Evolutionary conservation across 1,140 invertebrate species (phyloP), one percentile per base, ranked within the genome.

Genomic region (Meloidogyne hapla): DNA sequence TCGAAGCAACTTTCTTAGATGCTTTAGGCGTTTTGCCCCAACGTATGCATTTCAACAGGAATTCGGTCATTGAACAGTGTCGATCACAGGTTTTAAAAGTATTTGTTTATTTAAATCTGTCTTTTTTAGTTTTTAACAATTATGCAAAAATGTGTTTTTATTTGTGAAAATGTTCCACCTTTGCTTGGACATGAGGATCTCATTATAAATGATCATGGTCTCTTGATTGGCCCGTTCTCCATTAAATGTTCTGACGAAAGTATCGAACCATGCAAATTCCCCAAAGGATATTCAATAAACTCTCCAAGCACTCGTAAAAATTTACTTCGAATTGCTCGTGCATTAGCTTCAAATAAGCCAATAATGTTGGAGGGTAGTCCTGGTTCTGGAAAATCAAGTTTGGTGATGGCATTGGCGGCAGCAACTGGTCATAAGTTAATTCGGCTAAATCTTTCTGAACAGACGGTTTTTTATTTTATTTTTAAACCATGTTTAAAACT

Each of bases 381-480:
- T 2, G 95, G 97, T 4, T 95, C 98, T 56, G 97, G 97, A 5
- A 99, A 99, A 89, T 98, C 96, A 0, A 96, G 93, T 84, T 89
- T 98, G 64, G 92, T 99, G 2, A 91, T 92, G 66, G 94, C 94
- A n/a, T 89, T 99, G 21, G 95, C 95, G 0, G 92, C 92, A 87
- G 91, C 91, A 5, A 91, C 94, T 28, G 93, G 93, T 0, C 91
- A 95, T 87, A 79, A 88, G 18, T 90, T 98, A 10, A 91, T 95
- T 18, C 89, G 97, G 56, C 95, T 99, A 64, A 99, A 99, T 91
- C 90, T 99, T 15, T 98, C 95, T 62, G 96, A 99, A 86, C 96
- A 99, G 90, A 99, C 96, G 0, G 93, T 93, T 89, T 28, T 56
- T 33, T 6, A 33, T 33, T 33, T 33, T 33, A 33, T 33, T 79